These are phyloP conservation scores for Bombylius major DNA, from an alignment of 2,888 invertebrate genomes.

Conservation along the genomic window DNA sequence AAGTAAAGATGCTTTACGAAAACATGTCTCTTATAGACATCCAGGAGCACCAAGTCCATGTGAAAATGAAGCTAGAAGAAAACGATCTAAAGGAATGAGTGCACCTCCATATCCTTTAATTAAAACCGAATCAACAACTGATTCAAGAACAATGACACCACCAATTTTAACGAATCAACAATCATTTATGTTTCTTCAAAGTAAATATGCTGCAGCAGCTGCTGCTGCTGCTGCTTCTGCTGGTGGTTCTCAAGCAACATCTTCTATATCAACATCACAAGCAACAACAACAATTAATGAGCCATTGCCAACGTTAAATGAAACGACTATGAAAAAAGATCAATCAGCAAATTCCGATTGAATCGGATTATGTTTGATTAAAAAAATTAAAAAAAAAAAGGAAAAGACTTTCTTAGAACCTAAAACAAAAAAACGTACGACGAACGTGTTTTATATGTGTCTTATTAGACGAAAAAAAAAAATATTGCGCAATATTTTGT, in stretches of 20 bases:
- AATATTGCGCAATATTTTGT: conserved; percentile 16
- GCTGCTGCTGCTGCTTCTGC: not conserved
- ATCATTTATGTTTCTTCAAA: conserved; percentile 32
- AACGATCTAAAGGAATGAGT: conserved; percentile 30
- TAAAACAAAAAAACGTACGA: too few species aligned
- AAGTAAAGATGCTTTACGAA: conserved; percentile 73
- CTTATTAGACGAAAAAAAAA: not conserved
- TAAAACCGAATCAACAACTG: conserved; percentile 4
- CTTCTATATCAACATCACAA: conserved; percentile 9
- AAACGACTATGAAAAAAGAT: conserved; percentile 4
- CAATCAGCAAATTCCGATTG: conserved; percentile 9
- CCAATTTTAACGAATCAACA: conserved; percentile 18
- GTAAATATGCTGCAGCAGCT: conserved; percentile 31
- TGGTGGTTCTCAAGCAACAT: conserved; percentile 6
- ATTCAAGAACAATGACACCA: conserved; percentile 12
- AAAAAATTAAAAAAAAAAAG: not conserved
- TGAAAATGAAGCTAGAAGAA: conserved; percentile 34
- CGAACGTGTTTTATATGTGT: too few species aligned
- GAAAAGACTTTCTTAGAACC: not conserved
- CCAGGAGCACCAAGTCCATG: conserved; percentile 43
- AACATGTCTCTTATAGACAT: conserved; percentile 79
- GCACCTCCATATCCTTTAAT: conserved; percentile 14
- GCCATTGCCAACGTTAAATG: conserved; percentile 4
- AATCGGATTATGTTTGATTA: conserved; percentile 7
- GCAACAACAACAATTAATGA: conserved; percentile 4